Conservation (phyloP, 2,797 vertebrate genomes). For the Brotogeris chrysoptera region DNA sequence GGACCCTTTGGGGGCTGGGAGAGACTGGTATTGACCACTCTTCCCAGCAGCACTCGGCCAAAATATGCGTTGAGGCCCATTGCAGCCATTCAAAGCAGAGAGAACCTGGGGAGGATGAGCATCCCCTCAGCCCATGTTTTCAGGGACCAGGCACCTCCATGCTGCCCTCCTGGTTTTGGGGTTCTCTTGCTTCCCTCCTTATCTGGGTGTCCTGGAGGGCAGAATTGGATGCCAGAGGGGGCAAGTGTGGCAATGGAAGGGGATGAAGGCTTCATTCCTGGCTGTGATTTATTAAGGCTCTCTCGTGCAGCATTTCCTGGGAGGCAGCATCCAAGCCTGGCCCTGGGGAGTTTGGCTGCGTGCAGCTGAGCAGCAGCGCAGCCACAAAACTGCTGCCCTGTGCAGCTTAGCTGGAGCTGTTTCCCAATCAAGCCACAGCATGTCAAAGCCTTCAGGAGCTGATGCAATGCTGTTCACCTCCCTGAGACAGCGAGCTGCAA, state of each 20-base stretch:
- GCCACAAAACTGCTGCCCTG: background rate
- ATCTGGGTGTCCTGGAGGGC: background rate
- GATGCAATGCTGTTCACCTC: background rate
- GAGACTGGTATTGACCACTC: background rate
- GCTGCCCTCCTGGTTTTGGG: background rate
- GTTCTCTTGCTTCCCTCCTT: no score
- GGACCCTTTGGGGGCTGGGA: background rate
- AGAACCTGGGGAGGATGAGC: background rate
- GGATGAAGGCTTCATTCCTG: background rate
- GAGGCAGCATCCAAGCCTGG: background rate
- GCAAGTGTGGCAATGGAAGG: background rate
- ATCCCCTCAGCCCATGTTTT: background rate
- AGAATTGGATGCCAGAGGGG: background rate
- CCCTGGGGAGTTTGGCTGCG: background rate
- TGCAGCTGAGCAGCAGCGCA: background rate
- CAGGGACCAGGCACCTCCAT: background rate
- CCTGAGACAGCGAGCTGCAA: background rate
- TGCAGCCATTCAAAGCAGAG: background rate
- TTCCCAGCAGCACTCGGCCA: background rate
- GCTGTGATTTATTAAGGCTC: background rate
- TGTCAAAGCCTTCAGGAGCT: background rate
- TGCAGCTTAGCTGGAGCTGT: fast-evolving
- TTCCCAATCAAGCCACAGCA: background rate
- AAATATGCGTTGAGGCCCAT: background rate
- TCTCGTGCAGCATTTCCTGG: fast-evolving